Conservation (phyloP, 2,888 invertebrate genomes). For the Thymelicus lineola region DNA sequence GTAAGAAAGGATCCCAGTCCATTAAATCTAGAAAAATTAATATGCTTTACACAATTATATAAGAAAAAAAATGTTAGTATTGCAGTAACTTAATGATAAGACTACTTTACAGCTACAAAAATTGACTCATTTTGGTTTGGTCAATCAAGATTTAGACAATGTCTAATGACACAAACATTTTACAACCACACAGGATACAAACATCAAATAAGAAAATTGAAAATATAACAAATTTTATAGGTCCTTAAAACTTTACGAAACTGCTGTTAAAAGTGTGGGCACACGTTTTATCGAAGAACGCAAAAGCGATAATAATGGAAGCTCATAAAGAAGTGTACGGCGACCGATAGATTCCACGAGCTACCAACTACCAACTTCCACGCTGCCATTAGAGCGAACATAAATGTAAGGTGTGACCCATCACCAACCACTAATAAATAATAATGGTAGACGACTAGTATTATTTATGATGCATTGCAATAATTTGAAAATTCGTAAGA, state of each 20-base stretch:
- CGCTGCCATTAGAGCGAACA: constrained; percentile 71
- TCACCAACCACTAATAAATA: constrained; percentile 49
- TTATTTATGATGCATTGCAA: background rate
- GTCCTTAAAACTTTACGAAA: constrained; percentile 69
- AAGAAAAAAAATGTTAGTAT: no score
- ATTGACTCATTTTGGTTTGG: no score
- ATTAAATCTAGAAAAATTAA: no score
- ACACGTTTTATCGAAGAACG: constrained; percentile 81
- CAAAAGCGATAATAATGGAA: constrained; percentile 79
- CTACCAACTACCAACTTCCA: constrained; percentile 81
- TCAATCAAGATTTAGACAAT: no score
- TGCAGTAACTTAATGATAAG: no score
- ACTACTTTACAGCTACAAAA: no score
- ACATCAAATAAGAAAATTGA: constrained; percentile 58
- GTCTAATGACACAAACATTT: background rate
- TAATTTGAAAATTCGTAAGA: no score
- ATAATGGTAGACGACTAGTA: background rate
- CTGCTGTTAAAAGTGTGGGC: constrained; percentile 74
- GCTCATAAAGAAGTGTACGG: constrained; percentile 76
- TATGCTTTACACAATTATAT: no score
- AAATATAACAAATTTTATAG: constrained; percentile 70
- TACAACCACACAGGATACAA: background rate
- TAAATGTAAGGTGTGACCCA: constrained; percentile 50
- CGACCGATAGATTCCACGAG: constrained; percentile 79
- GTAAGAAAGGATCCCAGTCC: no score